Conservation (phyloP, 1,140 invertebrate genomes). For the Eueides isabella region DNA sequence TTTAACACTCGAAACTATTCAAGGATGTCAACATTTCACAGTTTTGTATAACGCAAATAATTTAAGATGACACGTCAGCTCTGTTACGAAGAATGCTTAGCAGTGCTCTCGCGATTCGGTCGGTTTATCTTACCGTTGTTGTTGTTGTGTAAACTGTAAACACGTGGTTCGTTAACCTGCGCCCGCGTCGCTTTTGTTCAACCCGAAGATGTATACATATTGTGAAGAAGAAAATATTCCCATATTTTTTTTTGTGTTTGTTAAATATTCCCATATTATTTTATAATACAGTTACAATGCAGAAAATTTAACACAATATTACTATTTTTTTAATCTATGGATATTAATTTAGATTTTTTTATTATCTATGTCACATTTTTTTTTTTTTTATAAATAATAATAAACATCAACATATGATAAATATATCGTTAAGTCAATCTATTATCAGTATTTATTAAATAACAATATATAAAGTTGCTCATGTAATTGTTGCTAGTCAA, state of each 20-base stretch:
- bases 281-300: too few species aligned
- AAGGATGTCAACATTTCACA: not conserved
- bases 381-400: too few species aligned
- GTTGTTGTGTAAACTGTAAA: conserved; percentile 26
- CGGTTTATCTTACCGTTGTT: conserved; percentile 30
- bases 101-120: conserved; percentile 14
- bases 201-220: not conserved
- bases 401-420: too few species aligned
- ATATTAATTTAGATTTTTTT: too few species aligned
- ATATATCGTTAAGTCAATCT: too few species aligned
- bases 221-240: not conserved
- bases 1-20: not conserved
- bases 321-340: too few species aligned
- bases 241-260: not conserved
- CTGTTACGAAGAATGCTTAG: not conserved
- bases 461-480: not conserved
- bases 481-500: not conserved
- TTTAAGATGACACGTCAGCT: conserved; percentile 8
- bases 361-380: too few species aligned
- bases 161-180: conserved; percentile 37
- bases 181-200: conserved; percentile 20
- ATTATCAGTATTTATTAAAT: not conserved
- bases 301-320: too few species aligned
- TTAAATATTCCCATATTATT: not conserved
- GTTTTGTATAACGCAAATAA: not conserved